Base-by-base conservation (phyloP, 2,113 vertebrate genomes). In the Mirounga angustirostris region DNA sequence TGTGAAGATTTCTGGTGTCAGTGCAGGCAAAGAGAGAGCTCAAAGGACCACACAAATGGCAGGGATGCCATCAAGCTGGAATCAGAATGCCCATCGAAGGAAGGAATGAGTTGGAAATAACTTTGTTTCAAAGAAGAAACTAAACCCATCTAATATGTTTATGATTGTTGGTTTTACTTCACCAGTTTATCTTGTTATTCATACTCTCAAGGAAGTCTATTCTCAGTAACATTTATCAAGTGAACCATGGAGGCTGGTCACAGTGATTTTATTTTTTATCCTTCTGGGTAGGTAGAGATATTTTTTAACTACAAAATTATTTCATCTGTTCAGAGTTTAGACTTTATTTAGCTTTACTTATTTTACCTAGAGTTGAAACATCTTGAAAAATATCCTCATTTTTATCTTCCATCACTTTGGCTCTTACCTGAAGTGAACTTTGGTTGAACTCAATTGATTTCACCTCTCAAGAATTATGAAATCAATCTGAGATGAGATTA, bases 281-380 rank as follows among this genome's bases (percentile, higher is more conserved):
- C 24, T 71, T 80, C 4, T 74, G 58, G 59, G 5, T 86, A 36
- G 22, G 74, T 7, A 61, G 14, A 73, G 58, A 26, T 86, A 15
- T 40, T 74, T 71, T 89, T 91, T 63, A 96, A 28, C 7, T 87
- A 43, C 4, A 59, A 84, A n/a, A 80, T 74, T 12, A 81, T n/a
- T 52, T 79, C 10, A 63, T 52, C 15, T 82, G 50, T 43, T 94
- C 22, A 92, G 59, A 88, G 33, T 67, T 90, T 73, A 93, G 33
- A 85, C 63, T 93, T 97, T 94, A 84, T 76, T 97, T 91, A 67
- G 28, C 16, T 86, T 63, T 40, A 40, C 61, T 96, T 90, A 19
- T 58, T 91, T 97, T 74, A 69, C 63, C 13, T 65, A 43, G 24
- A 52, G 26, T 85, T 95, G 33, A 96, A 79, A 22, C 81, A 73